These are phyloP conservation scores for Canis aureus DNA, from an alignment of 2,113 vertebrate genomes.

Conservation along the genomic window DNA sequence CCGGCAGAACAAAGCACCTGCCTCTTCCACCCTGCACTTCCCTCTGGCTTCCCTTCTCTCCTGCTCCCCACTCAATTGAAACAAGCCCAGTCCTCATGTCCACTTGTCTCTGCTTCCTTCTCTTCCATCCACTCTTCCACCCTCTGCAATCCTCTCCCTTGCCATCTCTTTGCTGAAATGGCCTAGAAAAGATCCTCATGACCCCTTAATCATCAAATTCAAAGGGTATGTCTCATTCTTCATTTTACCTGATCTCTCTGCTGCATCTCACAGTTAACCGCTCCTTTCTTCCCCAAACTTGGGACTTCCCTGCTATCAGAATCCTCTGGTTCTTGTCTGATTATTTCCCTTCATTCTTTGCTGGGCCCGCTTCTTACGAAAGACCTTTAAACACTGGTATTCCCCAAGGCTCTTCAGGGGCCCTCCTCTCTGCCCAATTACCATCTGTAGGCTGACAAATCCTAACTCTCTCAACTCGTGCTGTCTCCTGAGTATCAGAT, in stretches of 20 bases:
- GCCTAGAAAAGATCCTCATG: background rate
- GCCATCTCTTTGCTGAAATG: background rate
- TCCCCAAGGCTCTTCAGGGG: background rate
- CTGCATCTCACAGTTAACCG: background rate
- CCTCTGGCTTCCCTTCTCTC: background rate
- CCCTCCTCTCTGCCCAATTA: slow-evolving; percentile 14
- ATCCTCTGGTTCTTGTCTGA: background rate
- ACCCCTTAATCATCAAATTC: background rate
- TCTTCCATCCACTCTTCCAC: background rate
- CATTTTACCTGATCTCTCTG: background rate
- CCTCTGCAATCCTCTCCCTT: background rate
- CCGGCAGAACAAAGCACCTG: background rate
- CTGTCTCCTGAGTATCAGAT: slow-evolving; percentile 4
- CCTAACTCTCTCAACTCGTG: slow-evolving; percentile 14
- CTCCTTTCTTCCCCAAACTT: background rate
- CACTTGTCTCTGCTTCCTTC: background rate
- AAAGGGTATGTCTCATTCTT: slow-evolving; percentile 39
- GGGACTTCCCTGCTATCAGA: background rate
- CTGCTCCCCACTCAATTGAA: background rate
- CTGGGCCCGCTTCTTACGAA: background rate
- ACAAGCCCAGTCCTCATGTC: background rate
- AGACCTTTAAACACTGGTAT: background rate
- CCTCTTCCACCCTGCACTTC: background rate
- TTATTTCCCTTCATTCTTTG: slow-evolving; percentile 6
- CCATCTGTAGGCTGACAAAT: background rate